phyloP scores from a whole-genome alignment of 2,888 invertebrate genomes.

The Branchipolynoe longqiensis region DNA sequence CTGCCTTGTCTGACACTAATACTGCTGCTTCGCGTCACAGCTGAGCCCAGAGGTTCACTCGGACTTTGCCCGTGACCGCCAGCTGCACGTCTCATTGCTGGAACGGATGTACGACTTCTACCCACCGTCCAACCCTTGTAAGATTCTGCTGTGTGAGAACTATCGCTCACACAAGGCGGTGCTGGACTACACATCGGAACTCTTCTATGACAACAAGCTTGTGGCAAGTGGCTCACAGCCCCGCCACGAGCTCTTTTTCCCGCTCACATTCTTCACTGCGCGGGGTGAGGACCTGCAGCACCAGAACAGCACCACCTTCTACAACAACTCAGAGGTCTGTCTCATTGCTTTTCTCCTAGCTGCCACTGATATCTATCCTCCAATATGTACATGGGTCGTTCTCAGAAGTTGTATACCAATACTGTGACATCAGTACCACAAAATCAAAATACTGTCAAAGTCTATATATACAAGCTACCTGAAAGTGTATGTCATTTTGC shows the following conservation, averaged over 20 bases:
- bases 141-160: constrained; percentile 90
- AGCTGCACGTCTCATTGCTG: constrained; percentile 86
- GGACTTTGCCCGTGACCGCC: constrained; percentile 83
- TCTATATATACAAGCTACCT: too few relatives aligned
- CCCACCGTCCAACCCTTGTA: constrained; percentile 88
- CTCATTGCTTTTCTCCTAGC: too few relatives aligned
- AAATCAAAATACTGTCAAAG: too few relatives aligned
- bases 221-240: constrained; percentile 86
- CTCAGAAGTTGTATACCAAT: too few relatives aligned
- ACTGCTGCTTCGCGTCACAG: constrained; percentile 65
- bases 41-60: constrained; percentile 91
- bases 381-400: too few relatives aligned
- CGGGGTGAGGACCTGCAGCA: constrained; percentile 91
- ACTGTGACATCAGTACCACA: too few relatives aligned
- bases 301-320: constrained; percentile 88
- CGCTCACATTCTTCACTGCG: constrained; percentile 90
- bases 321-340: constrained; percentile 89
- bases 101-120: constrained; percentile 91
- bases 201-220: constrained; percentile 87
- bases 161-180: constrained; percentile 92
- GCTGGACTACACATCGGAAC: constrained; percentile 90
- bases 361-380: too few relatives aligned
- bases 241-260: constrained; percentile 81
- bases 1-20: too few relatives aligned
- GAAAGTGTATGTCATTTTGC: too few relatives aligned